Evolutionary conservation across 2,888 invertebrate species (phyloP), one percentile per base, ranked within the genome.

Genomic region (Agrochola lota): DNA sequence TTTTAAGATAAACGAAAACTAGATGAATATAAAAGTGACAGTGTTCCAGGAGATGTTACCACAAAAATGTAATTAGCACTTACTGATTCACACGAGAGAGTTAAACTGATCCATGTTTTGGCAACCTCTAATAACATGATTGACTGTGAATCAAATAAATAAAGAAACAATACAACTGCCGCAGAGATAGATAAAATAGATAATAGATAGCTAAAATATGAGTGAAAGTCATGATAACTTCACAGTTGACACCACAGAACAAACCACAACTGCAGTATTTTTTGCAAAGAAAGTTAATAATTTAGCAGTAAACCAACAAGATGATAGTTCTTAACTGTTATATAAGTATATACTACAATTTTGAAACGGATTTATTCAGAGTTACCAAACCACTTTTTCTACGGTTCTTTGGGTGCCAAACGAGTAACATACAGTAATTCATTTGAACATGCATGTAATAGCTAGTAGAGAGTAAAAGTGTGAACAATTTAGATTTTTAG

Each of bases 281-380:
- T 69, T 69, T 68, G n/a, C 52, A 49, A 85, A 84, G 89, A 88
- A 88, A 88, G 89, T 86, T 76, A 49, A 77, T 66, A 77, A 83
- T 85, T 76, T 81, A 71, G 60, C 43, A 46, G 20, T 68, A 77
- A 78, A 76, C 46, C 77, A 60, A 81, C 71, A 60, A 84, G 64
- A 77, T 84, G 73, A 63, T 46, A 26, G 57, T 71, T 64, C 63
- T 71, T 17, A 49, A 55, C 60, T 69, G 67, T 86, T 88, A 88
- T 63, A 62, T 79, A 87, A 86, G 66, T 71, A 40, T 64, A 77
- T 59, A 74, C n/a, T 15, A 62, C 2, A 68, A 73, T 72, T 84
- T 52, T 75, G 40, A 63, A 72, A 30, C 49, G 15, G 52, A 71
- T 69, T 80, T 40, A 66, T 71, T 67, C 30, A 26, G n/a, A 73